Conservation (phyloP, 2,113 vertebrate genomes). For the Tragelaphus strepsiceros region DNA sequence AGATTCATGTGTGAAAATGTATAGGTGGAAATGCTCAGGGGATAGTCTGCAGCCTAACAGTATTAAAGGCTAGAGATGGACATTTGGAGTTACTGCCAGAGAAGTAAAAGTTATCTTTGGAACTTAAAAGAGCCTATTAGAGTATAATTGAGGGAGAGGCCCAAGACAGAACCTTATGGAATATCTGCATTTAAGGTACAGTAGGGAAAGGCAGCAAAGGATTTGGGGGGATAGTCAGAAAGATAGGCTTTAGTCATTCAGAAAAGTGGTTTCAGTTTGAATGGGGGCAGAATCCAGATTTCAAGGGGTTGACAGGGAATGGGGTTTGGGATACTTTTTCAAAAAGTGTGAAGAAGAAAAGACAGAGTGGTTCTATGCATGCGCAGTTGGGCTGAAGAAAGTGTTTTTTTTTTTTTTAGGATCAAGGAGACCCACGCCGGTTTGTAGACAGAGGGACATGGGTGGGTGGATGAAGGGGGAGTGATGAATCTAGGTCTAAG, state of each 20-base stretch:
- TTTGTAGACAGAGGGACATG: neutral
- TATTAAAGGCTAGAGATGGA: neutral
- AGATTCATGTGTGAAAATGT: neutral
- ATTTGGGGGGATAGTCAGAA: neutral
- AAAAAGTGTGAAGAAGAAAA: neutral
- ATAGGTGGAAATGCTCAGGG: neutral
- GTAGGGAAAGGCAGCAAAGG: neutral
- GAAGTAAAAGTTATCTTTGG: neutral
- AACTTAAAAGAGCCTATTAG: neutral
- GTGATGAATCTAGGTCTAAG: neutral
- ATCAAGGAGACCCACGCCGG: neutral
- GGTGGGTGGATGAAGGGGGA: neutral
- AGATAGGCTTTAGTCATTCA: neutral
- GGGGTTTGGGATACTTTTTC: neutral
- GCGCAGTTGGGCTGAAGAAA: neutral
- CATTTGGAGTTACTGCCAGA: neutral
- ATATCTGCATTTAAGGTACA: neutral
- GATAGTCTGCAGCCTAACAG: neutral
- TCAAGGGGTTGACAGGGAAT: neutral
- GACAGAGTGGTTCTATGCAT: neutral
- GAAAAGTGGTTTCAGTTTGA: neutral
- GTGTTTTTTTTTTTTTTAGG: neutral
- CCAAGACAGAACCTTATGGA: neutral
- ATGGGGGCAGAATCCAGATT: neutral
- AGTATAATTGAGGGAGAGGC: neutral